These are phyloP conservation scores for Rhynchomys soricoides DNA, from an alignment of 2,113 vertebrate species.

Conservation along the genomic window DNA sequence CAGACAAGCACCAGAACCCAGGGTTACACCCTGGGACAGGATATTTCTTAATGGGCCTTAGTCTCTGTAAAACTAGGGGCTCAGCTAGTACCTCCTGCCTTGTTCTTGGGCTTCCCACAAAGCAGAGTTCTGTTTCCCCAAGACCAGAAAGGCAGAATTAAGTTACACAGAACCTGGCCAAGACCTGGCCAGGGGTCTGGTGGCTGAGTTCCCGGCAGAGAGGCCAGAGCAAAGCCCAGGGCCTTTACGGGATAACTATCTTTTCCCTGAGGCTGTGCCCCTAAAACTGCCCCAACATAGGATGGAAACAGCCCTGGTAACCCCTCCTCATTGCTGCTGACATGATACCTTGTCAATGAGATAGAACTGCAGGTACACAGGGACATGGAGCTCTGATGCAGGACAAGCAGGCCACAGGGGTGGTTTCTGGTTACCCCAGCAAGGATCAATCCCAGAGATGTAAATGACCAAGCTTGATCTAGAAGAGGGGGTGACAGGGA, in stretches of 20 bases:
- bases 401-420: neutral
- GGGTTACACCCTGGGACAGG: neutral
- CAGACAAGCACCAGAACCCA: neutral
- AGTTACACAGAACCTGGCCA: slow-evolving; percentile 8
- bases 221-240: no score
- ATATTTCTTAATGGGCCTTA: neutral
- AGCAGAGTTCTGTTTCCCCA: neutral
- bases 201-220: neutral
- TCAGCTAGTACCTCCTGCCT: neutral
- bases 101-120: neutral
- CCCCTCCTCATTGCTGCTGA: neutral
- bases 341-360: neutral
- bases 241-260: neutral
- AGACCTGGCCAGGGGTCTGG: neutral
- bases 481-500: neutral
- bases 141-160: neutral
- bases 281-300: neutral
- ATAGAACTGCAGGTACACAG: neutral
- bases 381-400: rapidly evolving
- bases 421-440: neutral
- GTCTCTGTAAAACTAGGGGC: neutral
- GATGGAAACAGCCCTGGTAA: neutral
- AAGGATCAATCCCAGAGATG: neutral
- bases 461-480: neutral
- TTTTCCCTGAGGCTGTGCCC: neutral